Conservation (phyloP, 2,888 invertebrate species). For the Harmothoe impar region DNA sequence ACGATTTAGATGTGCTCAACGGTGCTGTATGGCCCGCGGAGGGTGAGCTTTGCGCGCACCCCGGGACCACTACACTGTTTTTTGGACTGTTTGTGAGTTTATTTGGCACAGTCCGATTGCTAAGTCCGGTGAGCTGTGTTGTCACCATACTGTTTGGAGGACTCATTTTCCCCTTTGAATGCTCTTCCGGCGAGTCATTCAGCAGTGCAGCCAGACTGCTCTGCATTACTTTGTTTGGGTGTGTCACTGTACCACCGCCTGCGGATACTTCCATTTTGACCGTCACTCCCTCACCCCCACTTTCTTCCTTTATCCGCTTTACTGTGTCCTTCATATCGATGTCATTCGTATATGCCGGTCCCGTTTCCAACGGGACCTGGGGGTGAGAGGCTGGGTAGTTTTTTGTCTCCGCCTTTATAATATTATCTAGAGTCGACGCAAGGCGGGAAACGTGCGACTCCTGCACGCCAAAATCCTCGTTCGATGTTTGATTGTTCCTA, state of each 20-base stretch:
- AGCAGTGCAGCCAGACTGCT: constrained; percentile 43
- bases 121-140: background rate
- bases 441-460: constrained; percentile 70
- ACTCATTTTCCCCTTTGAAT: background rate
- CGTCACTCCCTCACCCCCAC: constrained; percentile 61
- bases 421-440: constrained; percentile 69
- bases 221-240: constrained; percentile 20
- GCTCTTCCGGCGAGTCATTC: constrained; percentile 19
- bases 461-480: constrained; percentile 58
- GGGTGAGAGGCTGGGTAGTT: constrained; percentile 62
- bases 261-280: constrained; percentile 45
- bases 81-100: constrained; percentile 47
- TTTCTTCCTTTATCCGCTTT: constrained; percentile 58
- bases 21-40: background rate
- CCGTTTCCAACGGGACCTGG: constrained; percentile 46
- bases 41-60: background rate
- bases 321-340: constrained; percentile 50
- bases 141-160: constrained; percentile 54
- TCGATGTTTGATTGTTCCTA: constrained; percentile 72
- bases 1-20: constrained; percentile 27
- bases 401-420: constrained; percentile 70
- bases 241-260: background rate
- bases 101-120: constrained; percentile 36
- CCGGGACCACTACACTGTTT: constrained; percentile 43
- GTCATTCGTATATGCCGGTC: constrained; percentile 49